Base-by-base conservation (phyloP, 1,140 invertebrate genomes). In the Manduca sexta region DNA sequence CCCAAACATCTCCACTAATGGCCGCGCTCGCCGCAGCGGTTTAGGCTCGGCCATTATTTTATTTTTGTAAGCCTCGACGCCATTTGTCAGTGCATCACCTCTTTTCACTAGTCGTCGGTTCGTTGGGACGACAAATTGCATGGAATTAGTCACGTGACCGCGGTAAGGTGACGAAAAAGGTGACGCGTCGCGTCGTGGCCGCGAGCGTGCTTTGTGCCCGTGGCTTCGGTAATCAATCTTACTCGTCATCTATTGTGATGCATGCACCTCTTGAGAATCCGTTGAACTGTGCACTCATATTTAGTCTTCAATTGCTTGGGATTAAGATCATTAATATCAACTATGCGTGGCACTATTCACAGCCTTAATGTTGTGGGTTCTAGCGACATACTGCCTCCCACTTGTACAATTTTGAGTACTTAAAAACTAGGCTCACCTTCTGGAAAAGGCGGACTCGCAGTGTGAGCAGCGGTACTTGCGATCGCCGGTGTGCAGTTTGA, bases 401-500 rank as follows among this genome's bases (percentile, higher is more conserved):
- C n/a, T n/a, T n/a, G n/a, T n/a, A n/a, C n/a, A n/a, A n/a, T n/a
- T n/a, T n/a, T n/a, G n/a, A 44, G 34, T 39, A 45, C 42, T 35
- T 6, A 38, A 11, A 17, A 38, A 17, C 5, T 45, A 38, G 14
- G 31, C 79, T 88, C 86, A 96, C 94, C 93, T 97, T 86, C 96
- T 92, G 15, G 94, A 95, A 86, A 98, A 98, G 41, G 95, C 95
- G 11, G 95, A 92, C 69, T 96, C 94, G 79, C 97, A 98, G 71
- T 96, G 93, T 1, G 90, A 88, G 82, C 97, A 98, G 70, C 94
- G 93, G 85, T 97, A 98, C 85, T 96, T 96, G 75, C 94, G 91
- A 81, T 98, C 96, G 2, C 96, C 96, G 1, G 96, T 97, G 86
- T 98, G 97, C 42, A 98, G 88, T 80, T 98, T 98, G 58, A 96